Evolutionary conservation across 2,888 invertebrate genomes (phyloP).

Genomic region (Cheilosia impressa): DNA sequence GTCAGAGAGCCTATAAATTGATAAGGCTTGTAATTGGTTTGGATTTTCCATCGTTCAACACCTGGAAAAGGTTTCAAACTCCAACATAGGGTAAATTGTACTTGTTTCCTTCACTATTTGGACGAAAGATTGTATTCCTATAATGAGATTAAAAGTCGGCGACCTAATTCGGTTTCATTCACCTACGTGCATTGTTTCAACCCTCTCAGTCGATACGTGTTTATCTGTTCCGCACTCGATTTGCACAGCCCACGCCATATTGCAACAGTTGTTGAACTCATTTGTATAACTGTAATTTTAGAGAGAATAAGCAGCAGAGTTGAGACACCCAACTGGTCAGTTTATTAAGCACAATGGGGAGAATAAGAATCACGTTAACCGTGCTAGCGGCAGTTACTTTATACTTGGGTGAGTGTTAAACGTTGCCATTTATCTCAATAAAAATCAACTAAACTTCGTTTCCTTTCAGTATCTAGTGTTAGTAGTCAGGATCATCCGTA

Average conservation of each 20-base stretch:
- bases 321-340: constrained; percentile 25
- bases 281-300: constrained; percentile 22
- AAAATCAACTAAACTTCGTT: not conserved
- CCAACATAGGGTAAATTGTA: not conserved
- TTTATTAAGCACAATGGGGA: constrained; percentile 41
- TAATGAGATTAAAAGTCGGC: constrained; percentile 55
- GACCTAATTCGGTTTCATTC: constrained; percentile 36
- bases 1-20: too few relatives aligned
- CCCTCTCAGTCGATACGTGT: not conserved
- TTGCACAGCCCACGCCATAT: not conserved
- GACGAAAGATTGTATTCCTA: not conserved
- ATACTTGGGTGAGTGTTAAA: constrained; percentile 50
- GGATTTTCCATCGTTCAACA: not conserved
- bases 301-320: constrained; percentile 53
- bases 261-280: not conserved
- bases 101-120: not conserved
- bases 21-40: too few relatives aligned
- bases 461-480: constrained; percentile 58
- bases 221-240: constrained; percentile 27
- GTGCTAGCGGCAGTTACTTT: constrained; percentile 24
- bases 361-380: constrained; percentile 35
- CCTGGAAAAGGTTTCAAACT: not conserved
- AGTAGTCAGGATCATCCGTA: constrained; percentile 82
- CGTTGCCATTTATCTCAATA: not conserved
- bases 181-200: not conserved